These are phyloP conservation scores for Setophaga coronata DNA, from an alignment of 2,113 vertebrate genomes.

Conservation along the genomic window DNA sequence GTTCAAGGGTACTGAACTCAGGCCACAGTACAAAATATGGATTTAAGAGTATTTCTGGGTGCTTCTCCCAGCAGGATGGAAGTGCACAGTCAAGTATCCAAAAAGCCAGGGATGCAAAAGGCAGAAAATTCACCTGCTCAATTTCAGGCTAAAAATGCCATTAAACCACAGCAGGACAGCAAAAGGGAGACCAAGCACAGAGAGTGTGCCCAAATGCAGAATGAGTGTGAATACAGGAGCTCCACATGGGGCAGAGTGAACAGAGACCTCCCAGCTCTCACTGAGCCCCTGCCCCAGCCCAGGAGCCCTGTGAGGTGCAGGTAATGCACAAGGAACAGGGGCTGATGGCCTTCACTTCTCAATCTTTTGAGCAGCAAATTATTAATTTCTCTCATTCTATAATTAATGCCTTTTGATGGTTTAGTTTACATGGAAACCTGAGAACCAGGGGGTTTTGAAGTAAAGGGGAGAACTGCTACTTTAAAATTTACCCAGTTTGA, in stretches of 20 bases:
- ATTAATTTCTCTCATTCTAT: background rate
- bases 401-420: background rate
- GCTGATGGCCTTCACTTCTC: background rate
- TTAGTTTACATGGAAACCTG: background rate
- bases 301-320: background rate
- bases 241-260: background rate
- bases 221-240: background rate
- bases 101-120: background rate
- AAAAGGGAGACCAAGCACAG: background rate
- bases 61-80: background rate
- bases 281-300: background rate
- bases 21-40: background rate
- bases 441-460: background rate
- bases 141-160: background rate
- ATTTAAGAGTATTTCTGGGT: background rate
- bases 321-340: rapidly evolving
- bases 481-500: background rate
- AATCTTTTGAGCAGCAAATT: background rate
- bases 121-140: background rate
- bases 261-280: background rate
- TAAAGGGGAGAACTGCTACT: background rate
- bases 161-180: background rate
- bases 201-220: background rate
- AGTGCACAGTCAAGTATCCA: background rate
- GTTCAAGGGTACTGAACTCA: background rate